Evolutionary conservation across 2,888 invertebrate genomes (phyloP), one percentile per base, ranked within the genome.

Genomic region (Athalia cordata): DNA sequence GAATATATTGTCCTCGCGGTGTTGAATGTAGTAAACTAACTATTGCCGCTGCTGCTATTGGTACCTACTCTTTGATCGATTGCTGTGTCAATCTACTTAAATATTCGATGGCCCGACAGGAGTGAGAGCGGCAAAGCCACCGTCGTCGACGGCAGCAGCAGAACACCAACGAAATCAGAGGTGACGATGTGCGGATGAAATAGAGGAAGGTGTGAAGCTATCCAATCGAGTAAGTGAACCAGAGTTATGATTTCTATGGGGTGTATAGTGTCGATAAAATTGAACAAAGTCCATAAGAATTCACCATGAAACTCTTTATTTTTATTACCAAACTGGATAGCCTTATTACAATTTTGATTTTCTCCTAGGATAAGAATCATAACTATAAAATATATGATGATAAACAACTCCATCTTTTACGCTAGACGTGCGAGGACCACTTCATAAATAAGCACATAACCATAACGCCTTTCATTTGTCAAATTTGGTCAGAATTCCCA

Each of bases 381-480:
- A 29, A 49, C 47, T 47, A 49, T n/a, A n/a, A n/a, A n/a, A n/a
- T n/a, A 66, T 13, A 66, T 49, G 13, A 66, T 66, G 66, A 66
- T 66, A 66, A 66, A 66, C 66, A 66, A 66, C 66, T 49, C 15
- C 11, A 43, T 68, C 72, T 13, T 43, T 59, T 5, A 9, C 29
- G n/a, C 47, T 13, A 45, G 72, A 59, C 57, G 59, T 7, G 59
- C 59, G 59, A 47, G 45, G 5, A 59, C 57, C 72, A 15, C 72
- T 72, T 72, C 72, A 72, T 72, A 72, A 72, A 72, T 72, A 72
- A 72, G 59, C 59, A 47, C 47, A 15, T 72, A 47, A 72, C 59
- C 59, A 57, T 70, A 47, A 70, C 55, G 70, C 59, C 57, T 70
- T 70, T 72, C 72, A 72, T 72, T 72, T 72, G 72, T 72, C 72